Base-by-base conservation (phyloP, 2,113 vertebrate genomes). In the Naja naja region DNA sequence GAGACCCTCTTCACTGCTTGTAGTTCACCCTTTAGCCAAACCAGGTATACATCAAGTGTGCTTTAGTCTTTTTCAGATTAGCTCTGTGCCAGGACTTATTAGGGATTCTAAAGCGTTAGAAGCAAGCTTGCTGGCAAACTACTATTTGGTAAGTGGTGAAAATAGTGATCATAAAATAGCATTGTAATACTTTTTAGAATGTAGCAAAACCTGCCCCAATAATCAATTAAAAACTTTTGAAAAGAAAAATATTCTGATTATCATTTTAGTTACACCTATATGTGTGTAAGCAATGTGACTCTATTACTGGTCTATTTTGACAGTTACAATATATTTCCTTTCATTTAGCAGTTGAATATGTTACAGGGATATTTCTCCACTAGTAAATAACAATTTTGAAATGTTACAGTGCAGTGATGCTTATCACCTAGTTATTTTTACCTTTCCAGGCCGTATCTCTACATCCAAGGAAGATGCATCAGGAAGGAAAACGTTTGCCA, bases 21-120 rank as follows among this genome's bases (percentile, higher is more conserved):
- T 99, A 95, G 97, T 98, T 92, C 99, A 99, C 95, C 98, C 98
- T 52, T 97, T 99, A 88, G 98, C 98, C 92, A 99, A 99, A 98
- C 98, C 99, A 98, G 99, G 98, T 99, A 98, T 58, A 95, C 93
- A 92, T 95, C 94, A 93, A 94, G 94, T 92, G 85, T 30, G n/a
- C 45, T 90, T 64, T 93, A 93, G 95, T 55, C 91, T 88, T 92
- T 97, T 93, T 94, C 89, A 96, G 95, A 55, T 91, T 91, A 93
- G 43, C 81, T 94, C 22, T 90, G 88, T 89, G 12, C 95, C 25
- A 30, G 5, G 81, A 9, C 55, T 95, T 43, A 89, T 88, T 60
- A 94, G 86, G 53, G 43, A 60, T 69, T 94, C 81, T 43, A 74
- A 94, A 55, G 93, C 91, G 18, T 95, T 88, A 87, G 49, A 94